A percentile compares a stretch with the other conserved stretches of the same genome.
These are phyloP conservation scores for Campoletis sonorensis DNA, from an alignment of 1,140 invertebrate genomes.

Conservation along the genomic window DNA sequence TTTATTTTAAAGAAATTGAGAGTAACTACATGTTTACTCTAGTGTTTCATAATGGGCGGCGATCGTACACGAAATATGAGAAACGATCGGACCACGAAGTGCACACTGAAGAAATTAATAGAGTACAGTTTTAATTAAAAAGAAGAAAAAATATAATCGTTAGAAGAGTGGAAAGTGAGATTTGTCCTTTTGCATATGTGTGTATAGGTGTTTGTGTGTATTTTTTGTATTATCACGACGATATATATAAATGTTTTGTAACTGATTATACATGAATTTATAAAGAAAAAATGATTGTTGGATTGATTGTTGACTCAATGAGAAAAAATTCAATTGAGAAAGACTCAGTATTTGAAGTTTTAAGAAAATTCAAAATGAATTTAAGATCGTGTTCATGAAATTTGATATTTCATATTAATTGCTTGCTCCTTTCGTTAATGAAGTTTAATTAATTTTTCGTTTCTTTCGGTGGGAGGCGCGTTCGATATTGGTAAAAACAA, in stretches of 20 bases:
- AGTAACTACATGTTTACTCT: slow-evolving; percentile 22
- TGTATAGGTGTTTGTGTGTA: slow-evolving; percentile 4
- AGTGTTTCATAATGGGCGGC: slow-evolving; percentile 43
- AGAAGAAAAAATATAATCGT: slow-evolving; percentile 7
- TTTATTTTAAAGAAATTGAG: slow-evolving; percentile 46
- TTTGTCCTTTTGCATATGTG: slow-evolving; percentile 23
- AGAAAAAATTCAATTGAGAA: background rate
- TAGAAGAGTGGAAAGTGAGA: slow-evolving; percentile 23
- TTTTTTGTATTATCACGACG: too few relatives aligned
- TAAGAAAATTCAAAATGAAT: background rate
- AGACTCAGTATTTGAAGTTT: background rate
- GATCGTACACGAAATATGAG: slow-evolving; percentile 40
- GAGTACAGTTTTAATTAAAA: background rate
- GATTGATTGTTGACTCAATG: background rate
- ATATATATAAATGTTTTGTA: too few relatives aligned
- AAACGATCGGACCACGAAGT: slow-evolving; percentile 35
- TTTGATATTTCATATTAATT: too few relatives aligned
- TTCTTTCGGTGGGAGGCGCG: background rate
- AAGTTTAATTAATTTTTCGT: slow-evolving; percentile 14
- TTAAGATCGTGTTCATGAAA: too few relatives aligned
- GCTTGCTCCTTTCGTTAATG: background rate
- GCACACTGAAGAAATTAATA: slow-evolving; percentile 15
- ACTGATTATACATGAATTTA: too few relatives aligned
- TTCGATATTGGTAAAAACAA: background rate
- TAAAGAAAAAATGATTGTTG: too few relatives aligned